phyloP scores from a whole-genome alignment of 2,797 vertebrate species.

The Limosa lapponica region DNA sequence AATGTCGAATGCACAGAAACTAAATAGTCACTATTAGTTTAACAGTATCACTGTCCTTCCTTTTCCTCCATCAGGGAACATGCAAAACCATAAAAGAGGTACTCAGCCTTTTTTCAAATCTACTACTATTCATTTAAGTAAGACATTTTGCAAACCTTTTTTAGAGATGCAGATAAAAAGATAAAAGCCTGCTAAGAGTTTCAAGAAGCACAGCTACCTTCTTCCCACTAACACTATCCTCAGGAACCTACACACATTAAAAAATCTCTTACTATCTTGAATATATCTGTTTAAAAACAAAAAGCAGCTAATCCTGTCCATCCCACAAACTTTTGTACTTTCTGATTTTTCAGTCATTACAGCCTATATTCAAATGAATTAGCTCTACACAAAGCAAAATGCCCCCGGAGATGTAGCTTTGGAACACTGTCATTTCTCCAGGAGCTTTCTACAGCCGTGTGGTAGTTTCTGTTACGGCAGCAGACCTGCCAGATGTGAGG shows the following conservation, averaged over 20 bases:
- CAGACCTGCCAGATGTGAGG: not conserved
- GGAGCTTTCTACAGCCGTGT: not conserved
- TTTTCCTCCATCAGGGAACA: not conserved
- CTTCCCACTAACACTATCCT: not conserved
- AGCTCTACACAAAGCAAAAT: not conserved
- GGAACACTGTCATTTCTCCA: rapidly evolving
- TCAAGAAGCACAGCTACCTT: not conserved
- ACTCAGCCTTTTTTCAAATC: not conserved
- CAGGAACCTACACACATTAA: not conserved
- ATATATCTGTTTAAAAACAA: not conserved
- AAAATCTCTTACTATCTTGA: not conserved
- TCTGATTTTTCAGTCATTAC: not conserved
- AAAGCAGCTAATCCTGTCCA: not conserved
- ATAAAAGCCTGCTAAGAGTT: not conserved
- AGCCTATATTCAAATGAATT: not conserved
- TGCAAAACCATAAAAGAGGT: not conserved
- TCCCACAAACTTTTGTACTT: not conserved
- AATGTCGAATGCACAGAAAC: not conserved
- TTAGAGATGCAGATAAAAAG: not conserved
- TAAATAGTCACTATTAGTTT: not conserved
- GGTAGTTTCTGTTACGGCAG: not conserved
- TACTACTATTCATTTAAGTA: not conserved
- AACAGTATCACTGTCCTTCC: not conserved
- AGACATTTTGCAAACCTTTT: not conserved
- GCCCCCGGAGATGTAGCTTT: not conserved